Base-by-base conservation (phyloP, 2,888 invertebrate genomes). In the Bibio marci region DNA sequence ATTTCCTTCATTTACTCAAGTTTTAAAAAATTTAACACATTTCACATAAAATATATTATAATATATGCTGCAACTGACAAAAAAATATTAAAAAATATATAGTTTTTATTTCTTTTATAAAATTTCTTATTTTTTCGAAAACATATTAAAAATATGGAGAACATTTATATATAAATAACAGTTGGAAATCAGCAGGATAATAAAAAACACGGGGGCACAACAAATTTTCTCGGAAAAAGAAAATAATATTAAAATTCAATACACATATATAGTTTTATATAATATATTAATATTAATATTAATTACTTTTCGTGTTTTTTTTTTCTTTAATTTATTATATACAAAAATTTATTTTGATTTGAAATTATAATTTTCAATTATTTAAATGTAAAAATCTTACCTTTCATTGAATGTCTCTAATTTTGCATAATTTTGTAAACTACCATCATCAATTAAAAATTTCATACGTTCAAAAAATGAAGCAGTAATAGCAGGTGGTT, bases 381-480 rank as follows among this genome's bases (percentile, higher is more conserved):
- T 35, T 17, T 44, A 49, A 46, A 43, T 46, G 46, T 49, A 47
- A 25, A 13, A 50, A 44, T 39, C 76, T 70, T 74, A 95, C 95
- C 91, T 94, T 69, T 92, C 92, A 65, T 95, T 94, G 67, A 97
- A 97, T 26, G 87, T 88, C 58, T 88, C 87, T 57, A 85, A 78
- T 49, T 88, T 82, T 10, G 97, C 92, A 64, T 95, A 97, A 63
- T 87, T 92, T 64, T 99, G 98, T 38, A 98, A 76, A 59, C 94
- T 94, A 57, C 92, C 91, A 60, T 94, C 92, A 62, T 97, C 95
- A 48, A 98, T 92, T 47, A 98, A 72, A 69, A 98, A 98, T 58
- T 90, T 88, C 87, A 95, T 92, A 53, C 94, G 75, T 59, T 97
- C 92, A 58, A 91, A 95, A 72, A 98, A 98, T 2, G 94, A 92